A percentile compares a stretch with the other conserved stretches of the same genome.
phyloP scores from a whole-genome alignment of 53 echinoderm and acorn worm species.

The Crossaster papposus region DNA sequence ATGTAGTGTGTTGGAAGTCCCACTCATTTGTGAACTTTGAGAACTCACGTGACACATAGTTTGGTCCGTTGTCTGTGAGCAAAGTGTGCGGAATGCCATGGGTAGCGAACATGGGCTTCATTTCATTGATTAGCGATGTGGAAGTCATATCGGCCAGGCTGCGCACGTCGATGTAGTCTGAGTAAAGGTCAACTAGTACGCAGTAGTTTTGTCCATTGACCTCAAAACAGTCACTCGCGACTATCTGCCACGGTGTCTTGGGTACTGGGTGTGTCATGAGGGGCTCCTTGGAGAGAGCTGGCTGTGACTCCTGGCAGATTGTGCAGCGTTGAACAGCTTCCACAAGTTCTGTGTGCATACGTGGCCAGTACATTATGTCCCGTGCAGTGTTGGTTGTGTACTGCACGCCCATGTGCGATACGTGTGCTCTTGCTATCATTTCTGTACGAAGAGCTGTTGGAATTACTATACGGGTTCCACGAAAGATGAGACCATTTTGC shows the following conservation, averaged over 20 bases:
- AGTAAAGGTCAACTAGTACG: too few relatives aligned
- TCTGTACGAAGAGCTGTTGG: slow-evolving; percentile 40
- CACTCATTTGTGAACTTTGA: too few relatives aligned
- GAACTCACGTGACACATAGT: slow-evolving; percentile 41
- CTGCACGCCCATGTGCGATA: slow-evolving; percentile 20
- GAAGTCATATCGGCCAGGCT: slow-evolving; percentile 19
- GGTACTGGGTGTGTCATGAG: slow-evolving; percentile 15
- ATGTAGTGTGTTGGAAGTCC: too few relatives aligned
- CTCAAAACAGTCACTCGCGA: too few relatives aligned
- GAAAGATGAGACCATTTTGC: background rate
- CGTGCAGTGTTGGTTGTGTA: slow-evolving; percentile 21
- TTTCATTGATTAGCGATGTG: slow-evolving; percentile 26
- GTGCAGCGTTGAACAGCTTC: slow-evolving; percentile 21
- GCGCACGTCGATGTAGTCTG: slow-evolving; percentile 16
- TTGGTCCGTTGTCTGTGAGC: slow-evolving; percentile 49
- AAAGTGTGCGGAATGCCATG: slow-evolving; percentile 40
- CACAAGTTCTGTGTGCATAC: slow-evolving; percentile 32
- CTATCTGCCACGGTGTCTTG: slow-evolving; percentile 19
- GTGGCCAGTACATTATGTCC: slow-evolving; percentile 23
- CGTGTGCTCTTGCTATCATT: slow-evolving; percentile 37
- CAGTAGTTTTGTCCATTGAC: too few relatives aligned
- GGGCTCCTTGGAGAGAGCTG: slow-evolving; percentile 29
- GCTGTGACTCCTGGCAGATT: slow-evolving; percentile 25
- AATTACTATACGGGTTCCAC: too few relatives aligned
- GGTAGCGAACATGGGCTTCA: slow-evolving; percentile 27